phyloP scores from a whole-genome alignment of 37 sponge, comb jelly and placozoan species.

The Haliclona indistincta region DNA sequence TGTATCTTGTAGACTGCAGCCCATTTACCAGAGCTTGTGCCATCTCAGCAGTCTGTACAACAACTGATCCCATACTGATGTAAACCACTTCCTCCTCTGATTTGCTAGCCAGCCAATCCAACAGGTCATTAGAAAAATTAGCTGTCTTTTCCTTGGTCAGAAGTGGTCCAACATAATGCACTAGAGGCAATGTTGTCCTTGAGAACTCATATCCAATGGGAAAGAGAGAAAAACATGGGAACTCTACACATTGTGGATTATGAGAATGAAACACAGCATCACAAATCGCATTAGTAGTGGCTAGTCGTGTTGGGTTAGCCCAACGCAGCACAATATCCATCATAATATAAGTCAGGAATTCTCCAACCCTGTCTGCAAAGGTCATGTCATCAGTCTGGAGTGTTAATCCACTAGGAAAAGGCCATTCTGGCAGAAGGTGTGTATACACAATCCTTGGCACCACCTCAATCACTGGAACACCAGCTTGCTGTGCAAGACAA shows the following conservation, averaged over 20 bases:
- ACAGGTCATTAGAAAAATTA: constrained; percentile 14
- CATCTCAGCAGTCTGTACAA: background rate
- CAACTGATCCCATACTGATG: constrained; percentile 65
- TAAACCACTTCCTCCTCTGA: constrained; percentile 45
- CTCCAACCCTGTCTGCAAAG: background rate
- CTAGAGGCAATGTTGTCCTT: constrained; percentile 24
- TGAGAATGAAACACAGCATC: too few species aligned
- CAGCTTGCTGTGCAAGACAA: background rate
- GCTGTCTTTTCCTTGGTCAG: background rate
- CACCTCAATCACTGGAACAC: background rate
- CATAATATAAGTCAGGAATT: background rate
- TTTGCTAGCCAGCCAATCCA: constrained; percentile 42
- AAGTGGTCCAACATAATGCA: constrained; percentile 46
- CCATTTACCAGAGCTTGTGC: constrained; percentile 34
- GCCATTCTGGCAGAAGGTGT: background rate
- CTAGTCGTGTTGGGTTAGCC: background rate
- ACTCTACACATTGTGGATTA: too few species aligned
- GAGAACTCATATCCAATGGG: constrained; percentile 56
- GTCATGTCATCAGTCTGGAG: background rate
- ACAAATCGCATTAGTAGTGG: background rate
- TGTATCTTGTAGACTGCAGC: constrained; percentile 9
- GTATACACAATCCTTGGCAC: background rate
- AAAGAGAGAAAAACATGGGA: too few species aligned
- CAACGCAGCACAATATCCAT: background rate
- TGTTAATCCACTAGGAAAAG: background rate